Base-by-base conservation (phyloP, 2,113 vertebrate species). In the human (Homo sapiens) region DNA sequence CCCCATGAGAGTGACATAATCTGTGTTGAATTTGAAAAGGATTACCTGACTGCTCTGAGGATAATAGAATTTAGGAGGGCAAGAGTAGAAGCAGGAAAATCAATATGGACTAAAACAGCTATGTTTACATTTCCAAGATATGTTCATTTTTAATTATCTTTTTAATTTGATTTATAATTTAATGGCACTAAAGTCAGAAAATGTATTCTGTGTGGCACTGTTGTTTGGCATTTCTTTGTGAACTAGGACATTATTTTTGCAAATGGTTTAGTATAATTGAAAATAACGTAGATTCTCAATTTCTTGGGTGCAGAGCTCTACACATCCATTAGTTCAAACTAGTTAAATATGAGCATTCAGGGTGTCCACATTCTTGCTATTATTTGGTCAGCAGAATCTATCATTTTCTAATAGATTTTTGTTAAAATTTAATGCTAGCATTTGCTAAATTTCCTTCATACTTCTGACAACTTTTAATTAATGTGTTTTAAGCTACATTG, bases 81-180 rank as follows among this genome's bases (percentile, higher is more conserved):
- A 82, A 55, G 35, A 64, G 6, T 27, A 1, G 40, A 81, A 50
- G 48, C 55, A 43, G 57, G 66, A 82, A 78, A 86, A 97, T 96
- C 87, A 94, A 35, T 92, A 68, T 52, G 70, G n/a, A 89, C 66
- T 40, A 48, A 68, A 57, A 50, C n/a, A 70, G 52, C 57, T 73
- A 43, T 83, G 86, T 89, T 91, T 92, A 8, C 30, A 93, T 48
- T 81, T 94, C 59, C 6, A 70, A 82, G n/a, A 90, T 87, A 57
- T 23, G 43, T 45, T 94, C 61, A 10, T 73, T 93, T 83, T 83
- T 84, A 80, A 89, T 97, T 87, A 95, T 78, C 38, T 76, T 93
- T 96, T 92, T 45, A 48, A n/a, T 76, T 89, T 93, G 89, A 81
- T 89, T 94, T 96, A 84, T 85, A 61, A 73, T 96, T 82, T 89